These are phyloP conservation scores for Microcebus ravelobensis DNA, from an alignment of 2,113 vertebrate species.

Conservation along the genomic window DNA sequence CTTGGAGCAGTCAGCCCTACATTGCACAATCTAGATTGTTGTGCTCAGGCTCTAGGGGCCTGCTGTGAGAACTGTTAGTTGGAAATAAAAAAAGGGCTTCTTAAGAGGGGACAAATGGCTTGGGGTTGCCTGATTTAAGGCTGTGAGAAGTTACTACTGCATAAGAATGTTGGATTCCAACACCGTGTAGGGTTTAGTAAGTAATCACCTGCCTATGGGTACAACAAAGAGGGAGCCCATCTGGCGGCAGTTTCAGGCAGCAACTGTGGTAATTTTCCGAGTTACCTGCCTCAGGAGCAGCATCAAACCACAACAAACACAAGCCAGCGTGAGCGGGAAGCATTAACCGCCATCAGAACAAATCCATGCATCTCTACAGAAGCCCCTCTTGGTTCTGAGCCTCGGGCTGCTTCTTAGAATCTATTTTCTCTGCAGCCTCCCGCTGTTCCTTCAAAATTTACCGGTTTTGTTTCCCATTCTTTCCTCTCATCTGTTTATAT, in stretches of 20 bases:
- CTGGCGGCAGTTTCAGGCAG: not conserved
- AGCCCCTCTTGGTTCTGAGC: not conserved
- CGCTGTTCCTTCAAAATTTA: not conserved
- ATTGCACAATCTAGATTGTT: not conserved
- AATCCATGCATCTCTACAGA: not conserved
- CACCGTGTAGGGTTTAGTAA: not conserved
- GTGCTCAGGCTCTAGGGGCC: not conserved
- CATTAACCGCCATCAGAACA: not conserved
- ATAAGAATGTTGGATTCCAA: not conserved
- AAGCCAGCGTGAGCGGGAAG: not conserved
- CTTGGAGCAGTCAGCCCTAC: not conserved
- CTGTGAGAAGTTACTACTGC: constrained; percentile 17
- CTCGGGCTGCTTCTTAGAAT: not conserved
- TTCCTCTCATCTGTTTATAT: not conserved
- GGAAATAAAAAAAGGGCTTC: constrained; percentile 1
- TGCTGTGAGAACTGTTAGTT: not conserved
- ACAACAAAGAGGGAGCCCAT: not conserved
- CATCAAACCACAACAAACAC: not conserved
- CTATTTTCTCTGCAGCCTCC: not conserved
- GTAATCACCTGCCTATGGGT: not conserved
- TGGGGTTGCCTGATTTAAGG: not conserved
- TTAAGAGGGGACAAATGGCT: constrained; percentile 8
- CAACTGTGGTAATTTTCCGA: not conserved
- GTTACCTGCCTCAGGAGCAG: not conserved
- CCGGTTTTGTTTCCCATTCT: not conserved